These are phyloP conservation scores for Cathartes aura DNA, from an alignment of 2,113 vertebrate genomes.

Conservation along the genomic window DNA sequence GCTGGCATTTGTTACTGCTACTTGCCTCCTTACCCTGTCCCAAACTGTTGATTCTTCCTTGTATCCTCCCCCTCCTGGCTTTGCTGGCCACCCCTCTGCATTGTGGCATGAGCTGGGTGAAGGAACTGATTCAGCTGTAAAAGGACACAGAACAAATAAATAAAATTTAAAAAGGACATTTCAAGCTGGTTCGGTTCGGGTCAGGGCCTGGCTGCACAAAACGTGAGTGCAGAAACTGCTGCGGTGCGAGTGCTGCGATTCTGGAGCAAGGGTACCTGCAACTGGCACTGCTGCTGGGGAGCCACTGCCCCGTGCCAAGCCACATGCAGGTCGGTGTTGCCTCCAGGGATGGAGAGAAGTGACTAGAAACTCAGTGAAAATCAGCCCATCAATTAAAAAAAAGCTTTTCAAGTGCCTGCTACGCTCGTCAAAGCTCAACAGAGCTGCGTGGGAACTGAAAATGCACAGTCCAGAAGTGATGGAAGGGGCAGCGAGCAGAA, in stretches of 20 bases:
- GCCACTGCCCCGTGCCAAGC: neutral
- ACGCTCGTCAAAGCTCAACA: neutral
- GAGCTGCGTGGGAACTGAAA: fast-evolving
- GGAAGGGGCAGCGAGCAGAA: neutral
- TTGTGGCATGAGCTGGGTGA: neutral
- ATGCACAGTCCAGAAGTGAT: fast-evolving
- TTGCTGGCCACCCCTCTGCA: neutral
- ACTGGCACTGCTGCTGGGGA: neutral
- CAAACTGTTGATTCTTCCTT: neutral
- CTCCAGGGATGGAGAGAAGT: neutral
- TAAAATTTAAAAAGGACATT: neutral
- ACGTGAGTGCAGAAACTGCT: neutral
- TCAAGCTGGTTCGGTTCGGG: neutral
- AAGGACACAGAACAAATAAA: neutral
- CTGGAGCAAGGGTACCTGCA: neutral
- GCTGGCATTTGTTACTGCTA: neutral
- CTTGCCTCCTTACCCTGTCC: neutral
- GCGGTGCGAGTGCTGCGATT: fast-evolving
- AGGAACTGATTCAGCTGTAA: neutral
- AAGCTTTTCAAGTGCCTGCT: neutral
- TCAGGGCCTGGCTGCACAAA: neutral
- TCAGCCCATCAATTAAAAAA: neutral
- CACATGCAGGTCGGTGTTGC: fast-evolving
- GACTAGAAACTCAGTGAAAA: neutral
- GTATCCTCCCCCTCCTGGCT: fast-evolving